phyloP scores from a whole-genome alignment of 2,113 vertebrate species.

The Nematolebias whitei region DNA sequence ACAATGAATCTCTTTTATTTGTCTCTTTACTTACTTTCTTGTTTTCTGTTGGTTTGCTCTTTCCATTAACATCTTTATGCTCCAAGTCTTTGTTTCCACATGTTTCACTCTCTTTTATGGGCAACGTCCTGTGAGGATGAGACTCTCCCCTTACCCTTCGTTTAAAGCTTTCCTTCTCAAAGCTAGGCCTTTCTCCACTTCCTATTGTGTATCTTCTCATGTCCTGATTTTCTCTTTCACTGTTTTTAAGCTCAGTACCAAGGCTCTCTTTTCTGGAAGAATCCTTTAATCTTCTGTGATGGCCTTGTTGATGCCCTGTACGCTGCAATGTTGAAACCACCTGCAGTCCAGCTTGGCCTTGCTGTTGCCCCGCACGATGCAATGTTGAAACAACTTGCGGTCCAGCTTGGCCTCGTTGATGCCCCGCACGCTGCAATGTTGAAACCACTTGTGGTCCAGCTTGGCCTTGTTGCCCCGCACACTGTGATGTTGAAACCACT shows the following conservation, averaged over 20 bases:
- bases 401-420: slow-evolving; percentile 43
- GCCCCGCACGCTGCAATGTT: no score
- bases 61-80: slow-evolving; percentile 39
- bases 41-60: slow-evolving; percentile 23
- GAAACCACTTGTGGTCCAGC: slow-evolving; percentile 35
- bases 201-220: slow-evolving; percentile 32
- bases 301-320: slow-evolving; percentile 30
- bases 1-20: slow-evolving; percentile 25
- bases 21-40: slow-evolving; percentile 20
- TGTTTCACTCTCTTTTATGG: slow-evolving; percentile 33
- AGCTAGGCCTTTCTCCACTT: slow-evolving; percentile 28
- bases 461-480: slow-evolving; percentile 46
- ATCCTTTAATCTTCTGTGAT: slow-evolving; percentile 41
- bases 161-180: slow-evolving; percentile 43
- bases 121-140: slow-evolving; percentile 12
- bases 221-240: slow-evolving; percentile 24
- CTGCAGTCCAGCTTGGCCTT: no score
- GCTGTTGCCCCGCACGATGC: no score
- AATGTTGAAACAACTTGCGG: slow-evolving; percentile 32
- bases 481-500: slow-evolving; percentile 25
- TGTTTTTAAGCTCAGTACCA: slow-evolving; percentile 41
- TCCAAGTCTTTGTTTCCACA: slow-evolving; percentile 47
- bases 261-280: slow-evolving; percentile 46
- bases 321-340: slow-evolving; percentile 21
- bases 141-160: slow-evolving; percentile 21